Evolutionary conservation across 1,140 invertebrate genomes (phyloP).

Genomic region (Orchestia grillus): DNA sequence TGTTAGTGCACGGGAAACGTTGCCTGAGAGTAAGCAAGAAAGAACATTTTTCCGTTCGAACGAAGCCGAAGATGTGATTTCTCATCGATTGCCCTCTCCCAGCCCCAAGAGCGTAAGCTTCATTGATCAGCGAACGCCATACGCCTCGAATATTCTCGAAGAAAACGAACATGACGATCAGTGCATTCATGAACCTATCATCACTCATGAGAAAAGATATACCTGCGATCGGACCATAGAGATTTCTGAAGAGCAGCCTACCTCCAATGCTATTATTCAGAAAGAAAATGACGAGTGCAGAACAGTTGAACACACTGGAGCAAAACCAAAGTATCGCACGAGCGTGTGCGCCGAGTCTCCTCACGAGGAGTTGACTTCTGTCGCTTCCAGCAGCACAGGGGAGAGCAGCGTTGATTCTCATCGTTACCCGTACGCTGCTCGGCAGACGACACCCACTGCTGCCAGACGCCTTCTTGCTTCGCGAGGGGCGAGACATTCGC

Average conservation of each 20-base stretch:
- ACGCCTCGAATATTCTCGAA: neutral
- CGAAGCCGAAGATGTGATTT: slow-evolving; percentile 19
- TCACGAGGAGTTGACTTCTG: neutral
- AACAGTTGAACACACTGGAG: neutral
- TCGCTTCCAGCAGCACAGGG: slow-evolving; percentile 50
- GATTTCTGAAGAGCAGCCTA: neutral
- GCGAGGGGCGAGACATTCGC: slow-evolving; percentile 39
- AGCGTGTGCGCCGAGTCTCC: neutral
- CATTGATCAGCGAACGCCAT: slow-evolving; percentile 16
- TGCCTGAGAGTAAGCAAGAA: neutral
- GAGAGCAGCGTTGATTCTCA: slow-evolving; percentile 58
- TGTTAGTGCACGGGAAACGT: neutral
- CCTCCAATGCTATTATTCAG: neutral
- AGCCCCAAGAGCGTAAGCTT: slow-evolving; percentile 49
- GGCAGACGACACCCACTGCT: slow-evolving; percentile 20
- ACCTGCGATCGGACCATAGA: neutral
- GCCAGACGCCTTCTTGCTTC: slow-evolving; percentile 47
- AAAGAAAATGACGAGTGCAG: neutral
- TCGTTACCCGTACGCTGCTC: slow-evolving; percentile 55
- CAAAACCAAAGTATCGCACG: slow-evolving; percentile 4
- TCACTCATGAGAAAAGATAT: neutral
- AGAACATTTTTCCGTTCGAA: neutral
- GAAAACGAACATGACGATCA: neutral
- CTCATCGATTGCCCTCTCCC: slow-evolving; percentile 50
- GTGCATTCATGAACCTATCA: neutral